These are phyloP conservation scores for Gulo gulo DNA, from an alignment of 2,113 vertebrate species.

Conservation along the genomic window DNA sequence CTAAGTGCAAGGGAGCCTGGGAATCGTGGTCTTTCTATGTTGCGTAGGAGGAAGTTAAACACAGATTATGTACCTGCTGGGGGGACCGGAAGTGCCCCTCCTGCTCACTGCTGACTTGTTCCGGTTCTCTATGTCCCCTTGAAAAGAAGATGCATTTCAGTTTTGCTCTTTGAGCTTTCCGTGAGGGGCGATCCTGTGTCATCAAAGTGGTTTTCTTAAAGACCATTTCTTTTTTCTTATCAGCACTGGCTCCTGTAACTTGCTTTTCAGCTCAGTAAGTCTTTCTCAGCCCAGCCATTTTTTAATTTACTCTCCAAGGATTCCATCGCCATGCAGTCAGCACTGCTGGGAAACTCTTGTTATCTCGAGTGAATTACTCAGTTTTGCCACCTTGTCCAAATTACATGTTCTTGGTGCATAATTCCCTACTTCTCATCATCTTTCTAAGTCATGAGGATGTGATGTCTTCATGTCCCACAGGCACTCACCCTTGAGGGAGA, in stretches of 20 bases:
- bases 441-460: background rate
- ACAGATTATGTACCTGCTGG: background rate
- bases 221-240: slow-evolving; percentile 33
- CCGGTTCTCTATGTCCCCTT: background rate
- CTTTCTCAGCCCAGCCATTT: slow-evolving; percentile 28
- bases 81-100: background rate
- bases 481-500: slow-evolving; percentile 51
- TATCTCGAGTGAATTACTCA: slow-evolving; percentile 64
- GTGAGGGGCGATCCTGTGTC: background rate
- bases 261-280: slow-evolving; percentile 36
- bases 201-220: slow-evolving; percentile 26
- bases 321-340: slow-evolving; percentile 45
- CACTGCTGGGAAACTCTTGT: slow-evolving; percentile 38
- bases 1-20: background rate
- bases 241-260: slow-evolving; percentile 2
- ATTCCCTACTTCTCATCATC: slow-evolving; percentile 37
- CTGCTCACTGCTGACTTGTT: background rate
- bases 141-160: slow-evolving; percentile 2
- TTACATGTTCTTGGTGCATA: slow-evolving; percentile 54
- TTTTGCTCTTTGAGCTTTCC: background rate
- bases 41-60: background rate
- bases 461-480: slow-evolving; percentile 47
- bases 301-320: slow-evolving; percentile 53
- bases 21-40: background rate
- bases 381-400: slow-evolving; percentile 61